These are phyloP conservation scores for Pristionchus fissidentatus DNA, from an alignment of 2,888 invertebrate species.

Conservation along the genomic window DNA sequence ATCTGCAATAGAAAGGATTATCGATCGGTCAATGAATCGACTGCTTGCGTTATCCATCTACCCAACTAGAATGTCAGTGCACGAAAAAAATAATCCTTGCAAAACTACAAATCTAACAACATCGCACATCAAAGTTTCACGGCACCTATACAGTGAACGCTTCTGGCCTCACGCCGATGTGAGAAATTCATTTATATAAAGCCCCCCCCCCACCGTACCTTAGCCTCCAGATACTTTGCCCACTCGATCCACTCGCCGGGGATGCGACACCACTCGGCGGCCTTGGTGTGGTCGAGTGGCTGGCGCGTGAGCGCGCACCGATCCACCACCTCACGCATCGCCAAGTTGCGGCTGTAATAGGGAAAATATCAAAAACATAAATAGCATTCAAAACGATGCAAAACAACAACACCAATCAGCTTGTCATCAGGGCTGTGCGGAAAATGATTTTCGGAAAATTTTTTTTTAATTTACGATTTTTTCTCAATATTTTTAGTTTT, in stretches of 20 bases:
- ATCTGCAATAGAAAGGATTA: too few relatives aligned
- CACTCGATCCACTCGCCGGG: constrained; percentile 59
- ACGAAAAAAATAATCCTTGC: neutral
- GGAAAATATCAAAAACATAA: neutral
- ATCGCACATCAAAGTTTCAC: neutral
- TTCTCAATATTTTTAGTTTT: too few relatives aligned
- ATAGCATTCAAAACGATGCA: too few relatives aligned
- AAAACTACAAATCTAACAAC: neutral
- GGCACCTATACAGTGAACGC: neutral
- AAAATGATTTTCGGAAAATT: too few relatives aligned
- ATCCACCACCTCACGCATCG: constrained; percentile 50
- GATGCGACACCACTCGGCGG: constrained; percentile 44
- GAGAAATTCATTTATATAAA: neutral
- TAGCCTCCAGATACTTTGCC: constrained; percentile 57
- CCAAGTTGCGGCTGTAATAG: constrained; percentile 29
- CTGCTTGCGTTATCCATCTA: neutral
- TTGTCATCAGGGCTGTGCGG: too few relatives aligned
- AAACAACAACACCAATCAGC: too few relatives aligned
- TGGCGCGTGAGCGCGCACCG: constrained; percentile 32
- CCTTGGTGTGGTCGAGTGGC: constrained; percentile 18
- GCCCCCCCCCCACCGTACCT: constrained; percentile 46
- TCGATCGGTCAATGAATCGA: neutral
- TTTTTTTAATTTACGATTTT: too few relatives aligned
- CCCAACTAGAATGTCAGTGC: neutral
- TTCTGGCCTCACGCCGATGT: neutral